Base-by-base conservation (phyloP, 1,140 invertebrate genomes). In the Phortica variegata region DNA sequence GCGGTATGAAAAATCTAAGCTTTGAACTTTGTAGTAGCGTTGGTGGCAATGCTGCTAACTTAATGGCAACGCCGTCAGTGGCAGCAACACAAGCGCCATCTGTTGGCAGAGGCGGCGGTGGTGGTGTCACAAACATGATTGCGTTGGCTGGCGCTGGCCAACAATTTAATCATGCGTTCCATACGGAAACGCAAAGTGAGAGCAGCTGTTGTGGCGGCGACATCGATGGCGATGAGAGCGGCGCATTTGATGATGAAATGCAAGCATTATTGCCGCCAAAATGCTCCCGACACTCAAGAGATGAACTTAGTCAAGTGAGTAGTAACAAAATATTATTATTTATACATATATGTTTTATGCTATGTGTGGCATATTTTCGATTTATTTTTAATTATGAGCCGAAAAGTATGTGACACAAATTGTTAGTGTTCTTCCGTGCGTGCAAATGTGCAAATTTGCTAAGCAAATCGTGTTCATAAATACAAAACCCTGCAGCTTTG, bases 291-390 rank as follows among this genome's bases (percentile, higher is more conserved):
- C 61, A 63, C 37, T 75, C 66, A 10, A 50, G 73, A 43, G 73
- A 76, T 70, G 73, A 76, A 56, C 66, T 76, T 41, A 76, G 73
- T 70, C 73, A 75, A 70, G 73, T 75, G 49, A 61, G 69, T 60
- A n/a, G 8, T n/a, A 16, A 19, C 12, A 34, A 44, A 44, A n/a
- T n/a, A n/a, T n/a, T n/a, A n/a, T n/a, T n/a, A n/a, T n/a, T n/a
- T n/a, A n/a, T n/a, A n/a, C n/a, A n/a, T n/a, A n/a, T n/a, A n/a
- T n/a, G n/a, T n/a, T n/a, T n/a, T n/a, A n/a, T n/a, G n/a, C n/a
- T n/a, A n/a, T n/a, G n/a, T n/a, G n/a, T n/a, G n/a, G n/a, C n/a
- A n/a, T n/a, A n/a, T n/a, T n/a, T n/a, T n/a, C n/a, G n/a, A n/a
- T n/a, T n/a, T n/a, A n/a, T n/a, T n/a, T n/a, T n/a, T n/a, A n/a